Evolutionary conservation across 1,140 invertebrate genomes (phyloP).

Genomic region (Vollenhovia emeryi): DNA sequence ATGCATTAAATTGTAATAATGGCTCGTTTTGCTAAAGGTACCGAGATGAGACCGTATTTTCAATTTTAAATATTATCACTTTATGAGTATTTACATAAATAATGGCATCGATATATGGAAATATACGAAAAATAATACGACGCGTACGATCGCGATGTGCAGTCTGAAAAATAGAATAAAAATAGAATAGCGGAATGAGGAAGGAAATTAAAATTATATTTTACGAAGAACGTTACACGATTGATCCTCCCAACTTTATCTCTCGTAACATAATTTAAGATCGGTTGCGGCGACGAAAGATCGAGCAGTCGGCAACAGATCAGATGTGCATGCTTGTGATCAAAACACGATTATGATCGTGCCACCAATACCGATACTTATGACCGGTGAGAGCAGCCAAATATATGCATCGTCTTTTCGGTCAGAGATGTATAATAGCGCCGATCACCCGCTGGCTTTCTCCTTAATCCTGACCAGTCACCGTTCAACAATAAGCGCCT

Average conservation of each 20-base stretch:
- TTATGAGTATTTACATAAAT: constrained; percentile 18
- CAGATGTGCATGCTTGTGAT: constrained; percentile 35
- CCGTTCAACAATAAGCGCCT: constrained; percentile 77
- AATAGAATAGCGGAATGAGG: not conserved
- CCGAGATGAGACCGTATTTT: not conserved
- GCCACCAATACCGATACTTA: constrained; percentile 9
- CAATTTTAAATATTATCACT: constrained; percentile 32
- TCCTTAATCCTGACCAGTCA: constrained; percentile 78
- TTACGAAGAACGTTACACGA: not conserved
- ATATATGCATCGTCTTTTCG: constrained; percentile 56
- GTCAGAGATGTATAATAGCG: constrained; percentile 72
- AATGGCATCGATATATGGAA: constrained; percentile 19
- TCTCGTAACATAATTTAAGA: not conserved
- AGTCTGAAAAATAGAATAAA: not conserved
- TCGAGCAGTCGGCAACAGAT: constrained; percentile 49
- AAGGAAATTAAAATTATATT: not conserved
- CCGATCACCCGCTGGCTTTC: constrained; percentile 80
- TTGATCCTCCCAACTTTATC: not conserved
- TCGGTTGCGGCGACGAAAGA: constrained; percentile 16
- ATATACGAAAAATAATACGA: constrained; percentile 18
- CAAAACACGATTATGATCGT: constrained; percentile 66
- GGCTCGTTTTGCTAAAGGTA: not conserved
- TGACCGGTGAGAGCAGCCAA: constrained; percentile 59
- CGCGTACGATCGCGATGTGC: not conserved
- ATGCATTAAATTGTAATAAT: constrained; percentile 41